Evolutionary conservation across 2,888 invertebrate species (phyloP).

Genomic region (Parochlus steinenii): DNA sequence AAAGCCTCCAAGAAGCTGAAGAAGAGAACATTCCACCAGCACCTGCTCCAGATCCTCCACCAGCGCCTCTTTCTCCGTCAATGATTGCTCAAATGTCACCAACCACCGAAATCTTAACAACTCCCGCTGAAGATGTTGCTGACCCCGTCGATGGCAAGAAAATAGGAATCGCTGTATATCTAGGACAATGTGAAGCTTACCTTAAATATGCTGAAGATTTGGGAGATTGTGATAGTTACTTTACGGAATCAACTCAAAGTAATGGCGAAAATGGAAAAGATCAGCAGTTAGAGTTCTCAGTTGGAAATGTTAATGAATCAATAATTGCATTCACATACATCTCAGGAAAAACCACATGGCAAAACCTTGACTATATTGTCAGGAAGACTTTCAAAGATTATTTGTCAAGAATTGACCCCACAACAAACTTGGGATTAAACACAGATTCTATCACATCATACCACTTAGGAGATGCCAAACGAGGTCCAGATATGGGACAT

Average conservation of each 20-base stretch:
- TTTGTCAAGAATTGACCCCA: constrained; percentile 80
- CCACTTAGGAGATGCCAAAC: constrained; percentile 77
- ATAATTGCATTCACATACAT: constrained; percentile 79
- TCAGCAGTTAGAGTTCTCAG: constrained; percentile 35
- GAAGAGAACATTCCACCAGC: constrained; percentile 27
- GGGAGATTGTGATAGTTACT: constrained; percentile 44
- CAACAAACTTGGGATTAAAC: constrained; percentile 66
- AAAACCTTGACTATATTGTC: constrained; percentile 80
- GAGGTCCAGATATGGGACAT: constrained; percentile 61
- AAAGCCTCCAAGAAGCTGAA: constrained; percentile 27
- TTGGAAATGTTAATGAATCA: constrained; percentile 50
- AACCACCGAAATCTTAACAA: constrained; percentile 16
- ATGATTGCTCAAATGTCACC: constrained; percentile 23
- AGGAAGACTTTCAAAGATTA: constrained; percentile 90
- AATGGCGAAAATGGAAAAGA: constrained; percentile 26
- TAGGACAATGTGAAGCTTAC: constrained; percentile 69
- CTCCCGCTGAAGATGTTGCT: constrained; percentile 39
- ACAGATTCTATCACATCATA: constrained; percentile 87
- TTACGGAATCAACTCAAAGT: constrained; percentile 15
- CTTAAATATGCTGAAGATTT: constrained; percentile 49
- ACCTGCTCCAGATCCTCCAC: constrained; percentile 29
- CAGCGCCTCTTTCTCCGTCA: constrained; percentile 27
- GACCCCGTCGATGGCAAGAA: constrained; percentile 70
- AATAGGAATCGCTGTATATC: constrained; percentile 72
- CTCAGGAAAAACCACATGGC: constrained; percentile 89